A percentile compares a stretch with the other conserved stretches of the same genome.
These are phyloP conservation scores for Oscheius sp. DNA, from an alignment of 2,888 invertebrate genomes.

Conservation along the genomic window DNA sequence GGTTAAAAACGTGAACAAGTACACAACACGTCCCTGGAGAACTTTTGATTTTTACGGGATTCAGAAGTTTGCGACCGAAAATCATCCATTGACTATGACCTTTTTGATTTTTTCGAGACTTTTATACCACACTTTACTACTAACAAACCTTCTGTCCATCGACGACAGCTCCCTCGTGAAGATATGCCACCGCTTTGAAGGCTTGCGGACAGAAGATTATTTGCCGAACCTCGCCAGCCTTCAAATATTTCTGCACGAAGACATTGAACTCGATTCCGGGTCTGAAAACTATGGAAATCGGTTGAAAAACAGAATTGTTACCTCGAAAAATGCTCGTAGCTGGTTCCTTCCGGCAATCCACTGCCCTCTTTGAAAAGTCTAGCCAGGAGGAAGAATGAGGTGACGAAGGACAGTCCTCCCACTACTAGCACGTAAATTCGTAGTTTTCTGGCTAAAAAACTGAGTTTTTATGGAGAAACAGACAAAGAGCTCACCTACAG, in stretches of 20 bases:
- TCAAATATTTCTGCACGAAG: constrained; percentile 54
- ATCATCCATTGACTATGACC: no score
- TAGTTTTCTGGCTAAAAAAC: constrained; percentile 48
- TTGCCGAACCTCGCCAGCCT: constrained; percentile 54
- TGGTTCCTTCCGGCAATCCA: constrained; percentile 43
- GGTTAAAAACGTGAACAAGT: no score
- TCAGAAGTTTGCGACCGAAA: no score
- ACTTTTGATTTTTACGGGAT: no score
- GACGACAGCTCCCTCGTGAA: constrained; percentile 57
- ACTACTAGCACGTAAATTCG: constrained; percentile 54
- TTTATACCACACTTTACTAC: no score
- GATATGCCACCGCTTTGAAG: constrained; percentile 52
- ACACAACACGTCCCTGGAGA: no score
- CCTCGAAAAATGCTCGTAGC: constrained; percentile 45
- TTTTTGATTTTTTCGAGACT: no score
- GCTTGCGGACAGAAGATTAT: constrained; percentile 53
- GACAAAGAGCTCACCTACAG: neutral
- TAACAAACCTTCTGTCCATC: constrained; percentile 42
- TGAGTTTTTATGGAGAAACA: neutral
- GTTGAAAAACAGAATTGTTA: neutral
- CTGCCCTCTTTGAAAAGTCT: constrained; percentile 51
- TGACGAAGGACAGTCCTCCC: constrained; percentile 51
- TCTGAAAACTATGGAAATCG: constrained; percentile 30
- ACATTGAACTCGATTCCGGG: constrained; percentile 49
- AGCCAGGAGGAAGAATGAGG: constrained; percentile 49